These are phyloP conservation scores for Colistium nudipinnis DNA, from an alignment of 2,113 vertebrate species.

Conservation along the genomic window DNA sequence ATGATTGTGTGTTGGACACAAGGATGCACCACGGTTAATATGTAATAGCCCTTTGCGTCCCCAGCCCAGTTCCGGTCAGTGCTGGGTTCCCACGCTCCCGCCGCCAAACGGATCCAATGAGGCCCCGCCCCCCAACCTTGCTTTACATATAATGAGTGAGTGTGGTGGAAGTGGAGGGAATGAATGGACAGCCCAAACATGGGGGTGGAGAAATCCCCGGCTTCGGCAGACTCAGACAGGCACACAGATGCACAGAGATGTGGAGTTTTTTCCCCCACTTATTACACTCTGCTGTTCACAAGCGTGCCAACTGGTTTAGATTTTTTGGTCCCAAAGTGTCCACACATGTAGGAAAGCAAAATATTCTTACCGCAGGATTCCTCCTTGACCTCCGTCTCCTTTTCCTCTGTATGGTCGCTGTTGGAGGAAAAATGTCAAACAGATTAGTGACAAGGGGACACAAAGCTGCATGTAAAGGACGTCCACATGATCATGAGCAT, in stretches of 20 bases:
- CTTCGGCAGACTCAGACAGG: slow-evolving; percentile 34
- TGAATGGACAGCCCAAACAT: slow-evolving; percentile 68
- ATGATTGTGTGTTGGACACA: neutral
- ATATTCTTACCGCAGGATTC: slow-evolving; percentile 84
- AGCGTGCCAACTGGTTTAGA: neutral
- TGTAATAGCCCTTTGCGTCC: neutral
- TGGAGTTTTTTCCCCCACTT: neutral
- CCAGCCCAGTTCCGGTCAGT: neutral
- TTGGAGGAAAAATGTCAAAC: slow-evolving; percentile 55
- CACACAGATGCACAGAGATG: slow-evolving; percentile 21
- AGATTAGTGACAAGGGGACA: neutral
- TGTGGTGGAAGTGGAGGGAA: slow-evolving; percentile 43
- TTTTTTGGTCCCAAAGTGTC: neutral
- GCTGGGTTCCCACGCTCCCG: slow-evolving; percentile 61
- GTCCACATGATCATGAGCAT: neutral
- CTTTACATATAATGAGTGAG: slow-evolving; percentile 24
- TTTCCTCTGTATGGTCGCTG: slow-evolving; percentile 93
- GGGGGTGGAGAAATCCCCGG: slow-evolving; percentile 70
- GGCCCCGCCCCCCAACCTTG: neutral
- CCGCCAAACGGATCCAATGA: slow-evolving; percentile 29
- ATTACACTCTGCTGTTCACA: slow-evolving; percentile 5
- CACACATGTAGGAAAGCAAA: too few relatives aligned
- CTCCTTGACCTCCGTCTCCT: slow-evolving; percentile 87
- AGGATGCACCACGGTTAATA: neutral
- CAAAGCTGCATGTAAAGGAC: slow-evolving; percentile 17